A percentile compares a stretch with the other conserved stretches of the same genome.
Evolutionary conservation across 2,888 invertebrate genomes (phyloP).

Genomic region (Carterocephalus palaemon): DNA sequence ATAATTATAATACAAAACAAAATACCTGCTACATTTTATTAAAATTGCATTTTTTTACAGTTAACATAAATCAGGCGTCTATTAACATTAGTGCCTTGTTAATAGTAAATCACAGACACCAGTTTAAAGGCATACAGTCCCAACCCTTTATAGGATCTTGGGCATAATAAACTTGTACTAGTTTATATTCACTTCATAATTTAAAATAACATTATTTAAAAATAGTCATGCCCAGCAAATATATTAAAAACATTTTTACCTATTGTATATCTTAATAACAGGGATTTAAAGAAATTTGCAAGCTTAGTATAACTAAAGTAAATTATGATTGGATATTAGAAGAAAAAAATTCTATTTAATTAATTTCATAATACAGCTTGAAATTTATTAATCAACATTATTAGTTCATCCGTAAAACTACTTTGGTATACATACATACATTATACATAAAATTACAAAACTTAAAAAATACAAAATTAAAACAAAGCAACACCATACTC

Average conservation of each 20-base stretch:
- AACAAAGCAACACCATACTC: slow-evolving; percentile 11
- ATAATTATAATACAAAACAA: neutral
- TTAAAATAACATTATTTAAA: no score
- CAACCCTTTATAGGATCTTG: neutral
- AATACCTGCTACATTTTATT: slow-evolving; percentile 19
- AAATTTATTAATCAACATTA: neutral
- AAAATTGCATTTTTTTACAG: slow-evolving; percentile 35
- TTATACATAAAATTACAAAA: slow-evolving; percentile 6
- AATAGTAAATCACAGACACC: slow-evolving; percentile 32
- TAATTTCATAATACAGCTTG: no score
- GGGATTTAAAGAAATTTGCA: no score
- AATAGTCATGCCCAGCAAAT: no score
- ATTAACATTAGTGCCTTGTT: slow-evolving; percentile 30
- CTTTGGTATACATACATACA: no score
- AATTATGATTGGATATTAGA: no score
- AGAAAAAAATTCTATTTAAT: no score
- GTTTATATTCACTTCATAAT: neutral
- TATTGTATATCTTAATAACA: no score
- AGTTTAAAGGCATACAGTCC: neutral
- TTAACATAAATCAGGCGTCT: slow-evolving; percentile 30
- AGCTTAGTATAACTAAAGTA: no score
- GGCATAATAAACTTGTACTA: neutral
- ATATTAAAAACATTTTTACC: no score
- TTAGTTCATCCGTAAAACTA: neutral
- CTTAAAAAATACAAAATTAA: slow-evolving; percentile 13